phyloP scores from a whole-genome alignment of 2,113 vertebrate species.

The Notarius quadriscutis region DNA sequence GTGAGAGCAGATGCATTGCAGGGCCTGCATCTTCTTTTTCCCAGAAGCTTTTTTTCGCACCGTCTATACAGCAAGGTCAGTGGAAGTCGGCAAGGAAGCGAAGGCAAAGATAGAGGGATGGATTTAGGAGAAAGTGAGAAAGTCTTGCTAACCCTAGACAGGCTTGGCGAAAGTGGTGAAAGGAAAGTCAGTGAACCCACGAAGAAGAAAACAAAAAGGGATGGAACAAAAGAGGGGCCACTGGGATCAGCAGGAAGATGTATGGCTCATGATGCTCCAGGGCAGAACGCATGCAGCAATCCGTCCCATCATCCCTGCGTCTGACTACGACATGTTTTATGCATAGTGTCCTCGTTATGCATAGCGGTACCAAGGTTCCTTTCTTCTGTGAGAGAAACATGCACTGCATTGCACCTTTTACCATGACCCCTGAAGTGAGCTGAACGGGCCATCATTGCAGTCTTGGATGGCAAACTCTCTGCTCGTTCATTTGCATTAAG shows the following conservation, averaged over 20 bases:
- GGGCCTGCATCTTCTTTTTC: conserved; percentile 10
- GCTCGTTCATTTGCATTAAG: conserved; percentile 30
- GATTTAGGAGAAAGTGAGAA: not conserved
- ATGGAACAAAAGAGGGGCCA: not conserved
- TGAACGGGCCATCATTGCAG: not conserved
- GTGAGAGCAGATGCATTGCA: conserved; percentile 27
- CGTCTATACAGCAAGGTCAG: conserved; percentile 35
- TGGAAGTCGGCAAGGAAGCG: not conserved
- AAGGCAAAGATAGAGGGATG: not conserved
- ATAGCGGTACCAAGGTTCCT: conserved; percentile 24
- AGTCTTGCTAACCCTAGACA: not conserved
- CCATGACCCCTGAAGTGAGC: conserved; percentile 38
- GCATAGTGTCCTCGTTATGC: conserved; percentile 37
- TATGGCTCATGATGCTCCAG: not conserved
- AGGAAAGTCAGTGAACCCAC: conserved; percentile 13
- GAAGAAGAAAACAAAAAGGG: conserved; percentile 15
- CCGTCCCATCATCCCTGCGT: conserved; percentile 1
- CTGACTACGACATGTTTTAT: conserved; percentile 43
- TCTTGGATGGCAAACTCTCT: not conserved
- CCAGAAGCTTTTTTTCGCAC: conserved; percentile 26
- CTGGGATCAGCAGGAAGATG: not conserved
- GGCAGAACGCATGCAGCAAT: conserved; percentile 8
- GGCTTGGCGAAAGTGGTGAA: not conserved
- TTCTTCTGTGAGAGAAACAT: not conserved
- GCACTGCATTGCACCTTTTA: conserved; percentile 5